Base-by-base conservation (phyloP, 2,888 invertebrate species). In the Ceraclea dissimilis region DNA sequence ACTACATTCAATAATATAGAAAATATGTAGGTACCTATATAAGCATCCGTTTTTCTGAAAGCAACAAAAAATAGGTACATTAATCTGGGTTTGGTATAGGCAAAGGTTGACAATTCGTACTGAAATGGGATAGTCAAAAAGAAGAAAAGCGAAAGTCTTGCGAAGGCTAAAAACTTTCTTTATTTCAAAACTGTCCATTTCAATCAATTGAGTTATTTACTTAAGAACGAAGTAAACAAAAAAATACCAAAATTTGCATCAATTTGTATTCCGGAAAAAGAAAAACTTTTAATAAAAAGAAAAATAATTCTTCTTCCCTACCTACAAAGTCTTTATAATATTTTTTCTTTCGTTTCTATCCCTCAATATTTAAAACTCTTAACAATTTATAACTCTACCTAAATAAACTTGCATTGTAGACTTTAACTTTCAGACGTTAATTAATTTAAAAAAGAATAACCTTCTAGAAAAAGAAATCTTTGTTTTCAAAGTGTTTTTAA, bases 151-250 rank as follows among this genome's bases (percentile, higher is more conserved):
- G 4, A n/a, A n/a, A 31, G 10, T 13, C 16, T 44, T 8, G 44
- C n/a, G 8, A 17, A 17, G 44, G 5, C 19, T 20, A 47, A 20
- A 20, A 52, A 52, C 19, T 47, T 47, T 31, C 19, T 33, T 26
- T 18, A 31, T 44, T 47, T 18, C n/a, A 6, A 33, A 58, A 58
- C 54, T 56, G 58, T 54, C 60, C 60, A 51, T 48, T 54, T 56
- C 56, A 47, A 55, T 54, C 49, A 58, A 60, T 60, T 50, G 56
- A 60, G 56, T 60, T 58, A 58, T 58, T 54, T 56, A 56, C 56
- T 54, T 56, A 49, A 39, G n/a, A 39, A 13, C 2, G 13, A 39
- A 16, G 39, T 8, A 39, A 39, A 58, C 50, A 56, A 56, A 60
- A 58, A 46, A 60, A 58, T 26, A 39, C 13, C 13, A 4, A 39